phyloP scores from a whole-genome alignment of 2,888 invertebrate species.

The Chirona hameri region DNA sequence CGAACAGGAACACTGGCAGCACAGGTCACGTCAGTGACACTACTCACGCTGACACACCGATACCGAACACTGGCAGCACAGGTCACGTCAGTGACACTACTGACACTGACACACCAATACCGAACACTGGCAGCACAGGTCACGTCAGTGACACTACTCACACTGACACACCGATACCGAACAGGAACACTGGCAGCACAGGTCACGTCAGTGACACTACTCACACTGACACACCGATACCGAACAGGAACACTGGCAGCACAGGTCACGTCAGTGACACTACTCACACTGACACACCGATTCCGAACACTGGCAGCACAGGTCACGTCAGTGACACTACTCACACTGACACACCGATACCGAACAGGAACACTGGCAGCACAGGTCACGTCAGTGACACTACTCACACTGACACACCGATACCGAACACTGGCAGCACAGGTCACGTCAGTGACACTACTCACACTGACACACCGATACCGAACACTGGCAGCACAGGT shows the following conservation, averaged over 20 bases:
- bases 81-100: too few relatives aligned
- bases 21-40: too few relatives aligned
- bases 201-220: too few relatives aligned
- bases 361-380: conserved; percentile 75
- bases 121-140: conserved; percentile 65
- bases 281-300: conserved; percentile 88
- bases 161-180: conserved; percentile 93
- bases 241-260: conserved; percentile 75
- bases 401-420: conserved; percentile 88
- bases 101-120: conserved; percentile 76
- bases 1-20: conserved; percentile 75
- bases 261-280: too few relatives aligned
- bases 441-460: too few relatives aligned
- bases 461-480: conserved; percentile 96
- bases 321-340: too few relatives aligned
- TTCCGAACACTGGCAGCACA: conserved; percentile 72
- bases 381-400: too few relatives aligned
- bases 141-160: conserved; percentile 54
- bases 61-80: conserved; percentile 72
- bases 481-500: conserved; percentile 65
- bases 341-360: conserved; percentile 96
- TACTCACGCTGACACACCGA: conserved; percentile 65
- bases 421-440: conserved; percentile 72
- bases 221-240: conserved; percentile 96
- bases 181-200: conserved; percentile 63